phyloP scores from a whole-genome alignment of 2,113 vertebrate species.

The Apus apus region DNA sequence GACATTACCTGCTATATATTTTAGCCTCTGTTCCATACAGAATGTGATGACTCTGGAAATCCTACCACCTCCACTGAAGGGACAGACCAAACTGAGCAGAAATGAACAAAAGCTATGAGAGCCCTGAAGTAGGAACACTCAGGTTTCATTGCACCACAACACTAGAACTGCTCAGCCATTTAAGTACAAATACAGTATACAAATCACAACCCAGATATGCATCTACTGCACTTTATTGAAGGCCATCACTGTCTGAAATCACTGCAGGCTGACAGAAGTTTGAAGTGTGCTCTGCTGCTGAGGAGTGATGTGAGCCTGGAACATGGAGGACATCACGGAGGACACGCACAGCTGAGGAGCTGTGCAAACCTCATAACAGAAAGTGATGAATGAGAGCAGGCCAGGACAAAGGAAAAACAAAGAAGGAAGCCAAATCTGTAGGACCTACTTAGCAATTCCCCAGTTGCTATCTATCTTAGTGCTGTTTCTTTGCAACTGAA shows the following conservation, averaged over 20 bases:
- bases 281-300: fast-evolving
- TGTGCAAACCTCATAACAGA: background rate
- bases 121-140: background rate
- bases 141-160: background rate
- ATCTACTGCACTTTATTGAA: background rate
- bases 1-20: background rate
- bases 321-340: fast-evolving
- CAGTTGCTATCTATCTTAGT: background rate
- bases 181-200: background rate
- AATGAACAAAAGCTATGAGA: background rate
- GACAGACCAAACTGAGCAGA: background rate
- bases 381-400: background rate
- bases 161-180: background rate
- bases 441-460: background rate
- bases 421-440: background rate
- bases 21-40: background rate
- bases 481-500: background rate
- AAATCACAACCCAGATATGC: background rate
- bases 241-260: background rate
- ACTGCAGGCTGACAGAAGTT: background rate
- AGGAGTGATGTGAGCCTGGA: background rate
- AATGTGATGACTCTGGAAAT: background rate
- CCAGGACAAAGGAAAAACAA: background rate
- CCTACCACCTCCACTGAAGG: background rate
- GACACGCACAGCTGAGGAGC: background rate